A percentile compares a stretch with the other conserved stretches of the same genome.
phyloP scores from a whole-genome alignment of 2,113 vertebrate species.

The Elaphurus davidianus region DNA sequence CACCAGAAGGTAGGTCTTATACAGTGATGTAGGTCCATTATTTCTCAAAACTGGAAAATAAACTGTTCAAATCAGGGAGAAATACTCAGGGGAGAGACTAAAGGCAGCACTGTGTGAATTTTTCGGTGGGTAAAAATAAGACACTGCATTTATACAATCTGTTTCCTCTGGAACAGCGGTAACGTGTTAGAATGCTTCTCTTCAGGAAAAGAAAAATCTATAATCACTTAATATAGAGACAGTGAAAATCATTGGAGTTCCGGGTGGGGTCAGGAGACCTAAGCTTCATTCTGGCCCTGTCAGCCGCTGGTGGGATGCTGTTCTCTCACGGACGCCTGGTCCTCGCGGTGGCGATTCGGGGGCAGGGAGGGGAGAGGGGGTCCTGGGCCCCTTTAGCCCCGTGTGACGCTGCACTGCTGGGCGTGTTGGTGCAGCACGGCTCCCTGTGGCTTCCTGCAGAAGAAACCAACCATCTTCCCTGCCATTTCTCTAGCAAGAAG shows the following conservation, averaged over 20 bases:
- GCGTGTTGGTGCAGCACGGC: fast-evolving
- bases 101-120: background rate
- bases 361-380: background rate
- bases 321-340: background rate
- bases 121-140: background rate
- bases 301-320: background rate
- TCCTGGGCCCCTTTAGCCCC: background rate
- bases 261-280: background rate
- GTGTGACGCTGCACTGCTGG: too few species aligned
- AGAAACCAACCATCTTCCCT: background rate
- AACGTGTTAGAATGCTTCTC: background rate
- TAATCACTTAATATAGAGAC: background rate
- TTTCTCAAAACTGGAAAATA: background rate
- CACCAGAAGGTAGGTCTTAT: background rate
- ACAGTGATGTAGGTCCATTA: background rate
- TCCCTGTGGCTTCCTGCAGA: background rate
- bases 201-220: background rate
- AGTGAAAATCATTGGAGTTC: background rate
- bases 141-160: background rate
- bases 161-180: background rate
- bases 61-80: background rate
- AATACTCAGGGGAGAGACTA: background rate
- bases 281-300: background rate
- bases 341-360: background rate
- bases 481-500: background rate